Percentiles rank a stretch among this genome's conserved stretches.
Conservation (phyloP, 2,113 vertebrate species). For the Scophthalmus maximus region DNA sequence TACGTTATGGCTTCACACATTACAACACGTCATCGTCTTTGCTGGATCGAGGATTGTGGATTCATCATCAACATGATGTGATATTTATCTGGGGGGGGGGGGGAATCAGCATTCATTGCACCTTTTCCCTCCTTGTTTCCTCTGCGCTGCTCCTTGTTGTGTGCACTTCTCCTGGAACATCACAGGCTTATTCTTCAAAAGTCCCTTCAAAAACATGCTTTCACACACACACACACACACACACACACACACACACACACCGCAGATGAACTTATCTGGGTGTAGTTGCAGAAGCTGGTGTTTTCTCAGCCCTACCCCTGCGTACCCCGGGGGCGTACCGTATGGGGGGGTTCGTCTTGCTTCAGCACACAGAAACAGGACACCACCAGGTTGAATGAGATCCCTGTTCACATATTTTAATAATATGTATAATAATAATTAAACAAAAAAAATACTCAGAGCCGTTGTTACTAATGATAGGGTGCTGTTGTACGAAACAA, state of each 20-base stretch:
- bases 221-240: background rate
- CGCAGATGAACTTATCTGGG: conserved; percentile 14
- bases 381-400: conserved; percentile 15
- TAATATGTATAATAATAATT: too few species aligned
- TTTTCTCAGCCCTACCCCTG: conserved; percentile 7
- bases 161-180: conserved; percentile 11
- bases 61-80: conserved; percentile 53
- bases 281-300: conserved; percentile 30
- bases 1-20: conserved; percentile 17
- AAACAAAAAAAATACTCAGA: too few species aligned
- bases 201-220: conserved; percentile 16
- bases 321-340: background rate
- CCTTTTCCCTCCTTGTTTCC: conserved; percentile 13
- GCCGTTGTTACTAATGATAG: too few species aligned
- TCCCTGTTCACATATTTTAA: conserved; percentile 1
- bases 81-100: conserved; percentile 45
- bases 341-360: conserved; percentile 22
- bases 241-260: conserved; percentile 8
- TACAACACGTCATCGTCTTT: conserved; percentile 20
- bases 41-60: conserved; percentile 20
- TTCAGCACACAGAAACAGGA: conserved; percentile 21
- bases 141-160: conserved; percentile 7
- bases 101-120: conserved; percentile 43
- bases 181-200: conserved; percentile 38
- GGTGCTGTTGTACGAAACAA: background rate